phyloP scores from a whole-genome alignment of 2,113 vertebrate species.

The Galbula dea region DNA sequence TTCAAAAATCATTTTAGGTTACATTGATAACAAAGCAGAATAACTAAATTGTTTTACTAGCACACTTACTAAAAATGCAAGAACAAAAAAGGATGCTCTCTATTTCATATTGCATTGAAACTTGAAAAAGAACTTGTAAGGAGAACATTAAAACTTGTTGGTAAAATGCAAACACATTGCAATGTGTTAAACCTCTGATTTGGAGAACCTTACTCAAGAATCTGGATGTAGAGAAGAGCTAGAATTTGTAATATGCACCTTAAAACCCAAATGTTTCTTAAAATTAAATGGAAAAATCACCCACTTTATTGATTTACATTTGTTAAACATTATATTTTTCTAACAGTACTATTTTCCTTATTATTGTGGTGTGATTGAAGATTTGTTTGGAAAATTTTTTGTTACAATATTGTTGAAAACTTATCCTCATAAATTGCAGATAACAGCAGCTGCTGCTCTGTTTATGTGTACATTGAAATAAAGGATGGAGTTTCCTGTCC shows the following conservation, averaged over 20 bases:
- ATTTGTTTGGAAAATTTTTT: background rate
- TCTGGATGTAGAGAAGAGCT: background rate
- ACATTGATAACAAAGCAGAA: background rate
- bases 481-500: conserved; percentile 1
- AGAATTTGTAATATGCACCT: background rate
- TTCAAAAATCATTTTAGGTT: background rate
- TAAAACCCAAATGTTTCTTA: background rate
- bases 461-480: background rate
- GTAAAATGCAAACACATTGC: background rate
- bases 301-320: background rate
- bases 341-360: background rate
- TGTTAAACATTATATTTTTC: background rate
- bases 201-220: background rate
- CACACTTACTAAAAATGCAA: background rate
- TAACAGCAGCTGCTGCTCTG: background rate
- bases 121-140: background rate
- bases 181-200: background rate
- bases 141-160: background rate
- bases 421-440: background rate
- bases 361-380: background rate
- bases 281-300: too few relatives aligned
- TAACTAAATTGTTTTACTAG: background rate
- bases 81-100: background rate
- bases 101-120: background rate
- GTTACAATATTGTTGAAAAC: background rate